These are phyloP conservation scores for Drosophila monieri DNA, from an alignment of 2,888 invertebrate genomes.

Conservation along the genomic window DNA sequence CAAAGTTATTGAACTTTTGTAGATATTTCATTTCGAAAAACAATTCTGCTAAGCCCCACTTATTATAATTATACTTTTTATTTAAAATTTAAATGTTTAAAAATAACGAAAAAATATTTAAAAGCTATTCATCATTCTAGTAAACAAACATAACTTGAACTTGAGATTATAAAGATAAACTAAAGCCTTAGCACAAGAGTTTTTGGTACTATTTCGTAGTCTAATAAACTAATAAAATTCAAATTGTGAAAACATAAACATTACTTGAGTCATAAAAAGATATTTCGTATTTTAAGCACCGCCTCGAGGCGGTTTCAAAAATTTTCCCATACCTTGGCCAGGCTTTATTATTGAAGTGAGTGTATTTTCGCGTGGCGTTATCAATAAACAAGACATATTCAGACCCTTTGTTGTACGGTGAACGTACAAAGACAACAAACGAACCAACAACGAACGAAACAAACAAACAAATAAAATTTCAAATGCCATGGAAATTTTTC, in stretches of 20 bases:
- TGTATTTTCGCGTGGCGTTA: constrained; percentile 33
- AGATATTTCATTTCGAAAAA: no score
- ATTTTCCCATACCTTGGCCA: neutral
- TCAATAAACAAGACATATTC: constrained; percentile 21
- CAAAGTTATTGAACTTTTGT: no score
- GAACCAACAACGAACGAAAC: constrained; percentile 45
- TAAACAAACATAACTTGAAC: neutral
- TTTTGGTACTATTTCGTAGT: neutral
- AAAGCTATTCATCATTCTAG: neutral
- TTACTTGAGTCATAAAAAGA: neutral
- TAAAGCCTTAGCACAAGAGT: neutral
- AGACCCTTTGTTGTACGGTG: constrained; percentile 28
- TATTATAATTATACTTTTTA: neutral
- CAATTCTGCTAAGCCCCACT: no score
- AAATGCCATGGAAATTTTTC: constrained; percentile 74
- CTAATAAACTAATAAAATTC: neutral
- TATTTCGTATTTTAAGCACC: neutral
- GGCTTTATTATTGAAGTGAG: constrained; percentile 11
- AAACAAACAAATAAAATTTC: constrained; percentile 56
- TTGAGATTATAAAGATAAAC: neutral
- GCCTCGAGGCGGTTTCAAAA: neutral
- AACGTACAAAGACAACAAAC: constrained; percentile 42
- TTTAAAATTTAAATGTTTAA: neutral
- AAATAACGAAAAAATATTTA: neutral
- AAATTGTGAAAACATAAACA: neutral